Evolutionary conservation across 2,888 invertebrate species (phyloP), one percentile per base, ranked within the genome.

Genomic region (Matsumyia berberina): DNA sequence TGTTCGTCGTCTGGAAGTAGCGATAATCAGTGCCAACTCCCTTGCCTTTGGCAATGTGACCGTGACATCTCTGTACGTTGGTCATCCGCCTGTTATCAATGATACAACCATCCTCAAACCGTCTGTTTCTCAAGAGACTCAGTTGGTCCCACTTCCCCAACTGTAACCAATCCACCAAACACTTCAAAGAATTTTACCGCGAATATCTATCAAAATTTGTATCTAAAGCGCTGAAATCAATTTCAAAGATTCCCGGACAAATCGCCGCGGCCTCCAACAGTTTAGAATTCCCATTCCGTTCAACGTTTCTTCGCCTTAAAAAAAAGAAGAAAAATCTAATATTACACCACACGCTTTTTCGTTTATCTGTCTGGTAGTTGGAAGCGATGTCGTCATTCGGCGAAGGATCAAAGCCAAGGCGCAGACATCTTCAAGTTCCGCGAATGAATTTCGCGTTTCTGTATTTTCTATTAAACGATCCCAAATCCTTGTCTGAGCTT

Each of bases 401-500:
- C n/a, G 24, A 24, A 85, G n/a, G 62, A 74, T 85, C 79, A 79
- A 85, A 85, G 74, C 17, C 19, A 12, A 60, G 42, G 11, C 29
- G 46, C 1, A 49, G 24, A n/a, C 60, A 66, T 80, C 51, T 53
- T 80, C 62, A 62, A 81, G 62, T 58, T 67, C 73, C 17, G 15
- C 2, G 31, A 73, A 72, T 62, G 60, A 79, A 79, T 69, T 83
- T 57, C 35, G 44, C 37, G 8, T 12, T 7, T 39, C 9, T 55
- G 24, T 60, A 15, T n/a, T 15, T 72, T 55, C 60, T 77, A 76
- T 82, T 78, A 77, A 77, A 73, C 42, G 79, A 79, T 60, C 39
- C 39, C 58, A 85, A 67, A 15, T 85, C 74, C 73, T 79, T 64
- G 33, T 62, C 37, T 72, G 19, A 74, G 67, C 60, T 67, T 66